phyloP scores from a whole-genome alignment of 2,888 invertebrate species.

The Oscheius sp. region DNA sequence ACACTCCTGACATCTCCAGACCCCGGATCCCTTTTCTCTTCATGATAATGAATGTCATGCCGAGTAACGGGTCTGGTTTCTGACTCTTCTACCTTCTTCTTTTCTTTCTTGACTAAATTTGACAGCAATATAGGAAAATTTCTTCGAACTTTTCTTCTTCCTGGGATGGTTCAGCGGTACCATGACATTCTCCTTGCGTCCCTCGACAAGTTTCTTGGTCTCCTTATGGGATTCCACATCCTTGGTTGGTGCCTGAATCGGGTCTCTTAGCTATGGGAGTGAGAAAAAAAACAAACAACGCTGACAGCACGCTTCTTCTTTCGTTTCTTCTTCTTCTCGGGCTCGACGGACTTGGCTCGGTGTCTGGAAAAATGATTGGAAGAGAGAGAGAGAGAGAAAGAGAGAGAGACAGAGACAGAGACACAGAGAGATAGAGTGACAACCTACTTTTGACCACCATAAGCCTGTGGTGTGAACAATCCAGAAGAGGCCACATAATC shows the following conservation, averaged over 20 bases:
- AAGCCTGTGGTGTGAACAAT: constrained; percentile 27
- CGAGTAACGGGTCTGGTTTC: neutral
- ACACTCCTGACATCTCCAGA: constrained; percentile 25
- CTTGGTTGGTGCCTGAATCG: constrained; percentile 17
- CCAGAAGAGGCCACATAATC: constrained; percentile 39
- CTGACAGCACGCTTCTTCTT: constrained; percentile 38
- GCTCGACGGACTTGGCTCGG: constrained; percentile 30
- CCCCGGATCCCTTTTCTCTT: constrained; percentile 1
- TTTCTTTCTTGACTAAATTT: constrained; percentile 15
- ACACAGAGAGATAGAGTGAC: neutral
- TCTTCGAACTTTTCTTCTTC: constrained; percentile 11
- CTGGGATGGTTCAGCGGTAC: constrained; percentile 5
- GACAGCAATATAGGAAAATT: neutral
- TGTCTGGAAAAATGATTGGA: neutral
- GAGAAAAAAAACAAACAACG: constrained; percentile 7
- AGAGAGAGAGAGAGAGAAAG: neutral
- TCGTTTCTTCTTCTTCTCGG: constrained; percentile 35
- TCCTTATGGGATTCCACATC: neutral
- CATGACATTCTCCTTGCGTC: neutral
- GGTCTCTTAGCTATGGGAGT: neutral
- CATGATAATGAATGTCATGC: neutral
- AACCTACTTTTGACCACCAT: constrained; percentile 26
- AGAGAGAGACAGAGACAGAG: neutral
- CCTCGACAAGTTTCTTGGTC: neutral
- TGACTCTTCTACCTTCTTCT: constrained; percentile 5